These are phyloP conservation scores for Holacanthus passer DNA, from an alignment of 2,113 vertebrate genomes.

Conservation along the genomic window DNA sequence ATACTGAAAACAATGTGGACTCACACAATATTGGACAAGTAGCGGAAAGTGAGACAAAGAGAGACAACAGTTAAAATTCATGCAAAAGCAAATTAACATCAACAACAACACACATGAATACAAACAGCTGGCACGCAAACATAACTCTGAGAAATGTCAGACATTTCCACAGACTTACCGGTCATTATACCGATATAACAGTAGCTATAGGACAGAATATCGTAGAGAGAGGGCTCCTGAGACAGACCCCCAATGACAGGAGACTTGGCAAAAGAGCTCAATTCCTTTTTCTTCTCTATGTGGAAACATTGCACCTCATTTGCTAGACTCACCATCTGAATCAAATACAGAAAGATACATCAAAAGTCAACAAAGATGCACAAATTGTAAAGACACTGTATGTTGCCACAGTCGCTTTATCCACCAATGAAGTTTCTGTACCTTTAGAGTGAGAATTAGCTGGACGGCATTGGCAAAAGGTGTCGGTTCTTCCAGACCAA, in stretches of 20 bases:
- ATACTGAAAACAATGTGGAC: constrained; percentile 66
- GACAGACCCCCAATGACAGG: constrained; percentile 81
- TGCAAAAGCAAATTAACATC: constrained; percentile 72
- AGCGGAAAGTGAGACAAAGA: constrained; percentile 79
- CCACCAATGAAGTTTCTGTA: constrained; percentile 37
- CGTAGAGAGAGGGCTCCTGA: constrained; percentile 86
- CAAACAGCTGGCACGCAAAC: constrained; percentile 5
- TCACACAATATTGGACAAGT: constrained; percentile 81
- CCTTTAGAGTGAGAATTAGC: constrained; percentile 92
- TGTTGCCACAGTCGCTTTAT: not conserved
- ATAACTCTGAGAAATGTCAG: not conserved
- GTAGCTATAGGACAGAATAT: constrained; percentile 91
- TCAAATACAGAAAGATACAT: constrained; percentile 6
- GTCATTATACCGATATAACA: constrained; percentile 93
- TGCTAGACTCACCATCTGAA: constrained; percentile 92
- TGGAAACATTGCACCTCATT: constrained; percentile 89
- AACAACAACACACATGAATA: constrained; percentile 32
- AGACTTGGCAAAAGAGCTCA: constrained; percentile 86
- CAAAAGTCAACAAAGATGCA: not conserved
- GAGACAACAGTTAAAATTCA: constrained; percentile 80
- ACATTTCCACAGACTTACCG: constrained; percentile 78
- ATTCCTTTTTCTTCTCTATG: constrained; percentile 87
- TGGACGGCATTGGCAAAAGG: constrained; percentile 92
- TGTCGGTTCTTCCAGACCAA: constrained; percentile 86
- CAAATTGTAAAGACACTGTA: not conserved